Evolutionary conservation across 2,113 vertebrate species (phyloP).

Genomic region (Antechinus stuartii): DNA sequence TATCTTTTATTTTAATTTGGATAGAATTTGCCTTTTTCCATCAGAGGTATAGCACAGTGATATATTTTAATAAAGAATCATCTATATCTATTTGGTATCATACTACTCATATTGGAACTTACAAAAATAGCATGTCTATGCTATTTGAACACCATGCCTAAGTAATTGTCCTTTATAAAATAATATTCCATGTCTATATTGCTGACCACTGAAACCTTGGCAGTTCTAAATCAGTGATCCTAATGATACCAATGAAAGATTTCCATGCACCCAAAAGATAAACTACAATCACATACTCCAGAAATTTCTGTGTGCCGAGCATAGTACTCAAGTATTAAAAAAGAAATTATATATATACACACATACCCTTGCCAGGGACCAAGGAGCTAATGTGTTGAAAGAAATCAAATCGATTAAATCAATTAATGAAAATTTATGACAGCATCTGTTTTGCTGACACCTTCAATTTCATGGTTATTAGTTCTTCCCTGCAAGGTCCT

Average conservation of each 20-base stretch:
- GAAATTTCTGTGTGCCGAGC: background rate
- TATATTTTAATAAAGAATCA: background rate
- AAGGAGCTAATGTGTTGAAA: background rate
- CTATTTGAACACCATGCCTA: background rate
- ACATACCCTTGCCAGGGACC: background rate
- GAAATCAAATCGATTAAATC: background rate
- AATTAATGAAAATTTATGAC: constrained; percentile 30
- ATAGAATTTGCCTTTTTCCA: background rate
- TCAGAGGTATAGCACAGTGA: background rate
- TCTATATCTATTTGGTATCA: background rate
- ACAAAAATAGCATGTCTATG: background rate
- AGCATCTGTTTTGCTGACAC: constrained; percentile 13
- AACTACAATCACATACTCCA: background rate
- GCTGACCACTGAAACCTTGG: background rate
- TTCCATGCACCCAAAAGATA: background rate
- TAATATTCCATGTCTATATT: background rate
- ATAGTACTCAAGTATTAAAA: too few relatives aligned
- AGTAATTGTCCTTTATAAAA: background rate
- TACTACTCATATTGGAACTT: background rate
- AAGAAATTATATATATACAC: too few relatives aligned
- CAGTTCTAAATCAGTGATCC: background rate
- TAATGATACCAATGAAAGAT: background rate
- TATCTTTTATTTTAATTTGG: background rate
- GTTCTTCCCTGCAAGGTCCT: background rate
- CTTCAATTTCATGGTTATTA: constrained; percentile 22